Base-by-base conservation (phyloP, 2,797 vertebrate species). In the Neopelma chrysocephalum region DNA sequence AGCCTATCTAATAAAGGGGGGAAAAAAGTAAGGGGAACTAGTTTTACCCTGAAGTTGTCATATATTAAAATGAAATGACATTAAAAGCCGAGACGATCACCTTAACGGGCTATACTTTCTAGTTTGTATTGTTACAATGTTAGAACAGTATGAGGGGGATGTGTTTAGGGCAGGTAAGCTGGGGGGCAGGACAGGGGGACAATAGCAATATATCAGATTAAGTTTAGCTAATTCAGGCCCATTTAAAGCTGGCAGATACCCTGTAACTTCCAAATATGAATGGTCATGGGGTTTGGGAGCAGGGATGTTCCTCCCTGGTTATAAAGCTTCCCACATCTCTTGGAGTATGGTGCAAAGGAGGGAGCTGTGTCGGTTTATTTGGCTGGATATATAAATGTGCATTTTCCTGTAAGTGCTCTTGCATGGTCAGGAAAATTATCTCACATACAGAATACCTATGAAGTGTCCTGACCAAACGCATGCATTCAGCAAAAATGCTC, bases 401-500 rank as follows among this genome's bases (percentile, higher is more conserved):
- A 8, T 81, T 87, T 94, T 91, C 50, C 54, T 73, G 6, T 75
- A 72, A 88, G 50, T 48, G 42, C 81, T 94, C 57, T 53, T 91
- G 43, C 9, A 3, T 15, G 11, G 48, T 87, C 66, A 78, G 78
- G 80, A 78, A 87, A 96, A 90, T 66, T 66, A 23, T 60, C 38
- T 81, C 15, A 21, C 53, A 19, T 71, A 60, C 32, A 72, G 51
- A 84, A 57, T 75, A 88, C 70, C 78, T 78, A 21, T 82, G 32
- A 71, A 73, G 48, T 32, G 21, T 56, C 72, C 56, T 84, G 38
- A 45, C 32, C 42, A 84, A 93, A 79, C 31, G 26, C 7, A 11
- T 48, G 13, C 17, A 38, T 93, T 89, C 76, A 87, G 86, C 84
- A 95, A 64, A 95, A 81, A 61, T 32, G 16, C 43, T 77, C 25